Base-by-base conservation (phyloP, 2,888 invertebrate species). In the Patella depressa region DNA sequence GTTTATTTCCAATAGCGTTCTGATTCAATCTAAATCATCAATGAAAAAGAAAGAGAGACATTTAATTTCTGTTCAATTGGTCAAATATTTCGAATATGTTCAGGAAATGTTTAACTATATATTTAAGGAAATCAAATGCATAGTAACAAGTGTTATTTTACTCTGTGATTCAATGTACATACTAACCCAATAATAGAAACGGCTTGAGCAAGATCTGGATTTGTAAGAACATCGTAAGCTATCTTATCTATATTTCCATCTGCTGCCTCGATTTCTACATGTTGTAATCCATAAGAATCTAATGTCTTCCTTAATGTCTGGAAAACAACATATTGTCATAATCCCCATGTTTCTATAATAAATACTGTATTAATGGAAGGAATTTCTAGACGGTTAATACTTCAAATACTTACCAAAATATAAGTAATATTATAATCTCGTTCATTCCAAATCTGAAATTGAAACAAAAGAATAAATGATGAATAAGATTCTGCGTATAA, bases 361-460 rank as follows among this genome's bases (percentile, higher is more conserved):
- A 12, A 7, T 45, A n/a, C 7, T 17, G 17, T 15, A 24, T 73
- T 45, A 73, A 14, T 24, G 5, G 69, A 17, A 65, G 14, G 65
- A 12, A 15, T 65, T 12, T 17, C 29, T 14, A 69, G 69, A 34
- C 9, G 2, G n/a, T 55, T 17, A 71, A 24, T 65, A 74, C 19
- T 71, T 29, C 17, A 24, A 74, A n/a, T n/a, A 11, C 19, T 73
- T 80, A 86, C 86, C 86, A 88, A 81, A 15, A 91, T 87, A 79
- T 91, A 91, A 9, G 82, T 80, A 17, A 83, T 82, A 74, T 88
- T 81, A 76, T 88, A 90, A 9, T 78, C 19, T 53, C 87, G 80
- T 79, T 91, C 91, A 82, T 91, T 91, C 91, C 90, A 91, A 45
- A 90, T 86, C 90, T 90, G 82, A 15, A 81, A 45, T 45, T 45